Evolutionary conservation across 2,113 vertebrate species (phyloP).

Genomic region (Acrocephalus kingi): DNA sequence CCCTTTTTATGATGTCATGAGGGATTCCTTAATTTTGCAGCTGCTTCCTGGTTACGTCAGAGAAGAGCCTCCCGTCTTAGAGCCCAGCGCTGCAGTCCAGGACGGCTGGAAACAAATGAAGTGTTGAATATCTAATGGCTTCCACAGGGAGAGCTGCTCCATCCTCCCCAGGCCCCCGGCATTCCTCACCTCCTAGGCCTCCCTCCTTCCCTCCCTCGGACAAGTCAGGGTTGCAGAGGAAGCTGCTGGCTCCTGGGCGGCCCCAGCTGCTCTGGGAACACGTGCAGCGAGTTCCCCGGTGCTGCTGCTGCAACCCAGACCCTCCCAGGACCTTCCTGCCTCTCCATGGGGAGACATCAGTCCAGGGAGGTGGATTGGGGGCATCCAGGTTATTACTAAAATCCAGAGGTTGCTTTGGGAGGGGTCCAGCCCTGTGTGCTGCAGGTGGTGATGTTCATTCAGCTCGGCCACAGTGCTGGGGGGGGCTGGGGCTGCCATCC

Average conservation of each 20-base stretch:
- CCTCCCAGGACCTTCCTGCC: background rate
- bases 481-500: background rate
- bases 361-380: background rate
- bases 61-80: constrained; percentile 76
- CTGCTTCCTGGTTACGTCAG: constrained; percentile 87
- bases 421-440: background rate
- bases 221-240: constrained; percentile 14
- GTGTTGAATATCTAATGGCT: constrained; percentile 84
- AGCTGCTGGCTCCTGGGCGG: background rate
- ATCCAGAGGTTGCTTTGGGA: background rate
- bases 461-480: accelerated
- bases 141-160: constrained; percentile 78
- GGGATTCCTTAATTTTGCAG: constrained; percentile 87
- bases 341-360: background rate
- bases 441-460: background rate
- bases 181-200: constrained; percentile 70
- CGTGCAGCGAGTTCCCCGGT: background rate
- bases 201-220: constrained; percentile 26
- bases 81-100: constrained; percentile 68
- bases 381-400: background rate
- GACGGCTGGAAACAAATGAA: constrained; percentile 82
- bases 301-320: background rate
- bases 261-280: background rate
- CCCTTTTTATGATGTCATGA: constrained; percentile 84
- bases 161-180: constrained; percentile 73